A percentile compares a stretch with the other conserved stretches of the same genome.
phyloP scores from a whole-genome alignment of 1,140 invertebrate species.

The Microplitis mediator region DNA sequence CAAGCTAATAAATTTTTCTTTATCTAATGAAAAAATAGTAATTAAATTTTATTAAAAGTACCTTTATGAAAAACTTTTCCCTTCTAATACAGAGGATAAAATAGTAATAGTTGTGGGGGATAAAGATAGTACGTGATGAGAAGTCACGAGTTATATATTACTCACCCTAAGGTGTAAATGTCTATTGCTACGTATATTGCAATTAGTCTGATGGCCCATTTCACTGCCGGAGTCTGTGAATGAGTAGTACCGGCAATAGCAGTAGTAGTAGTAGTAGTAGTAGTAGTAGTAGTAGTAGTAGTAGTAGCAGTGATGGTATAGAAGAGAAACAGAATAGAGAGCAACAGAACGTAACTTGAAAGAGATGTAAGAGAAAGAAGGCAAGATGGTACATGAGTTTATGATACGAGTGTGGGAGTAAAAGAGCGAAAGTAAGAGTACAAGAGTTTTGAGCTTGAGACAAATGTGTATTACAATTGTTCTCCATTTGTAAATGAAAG shows the following conservation, averaged over 20 bases:
- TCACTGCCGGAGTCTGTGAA: constrained; percentile 1
- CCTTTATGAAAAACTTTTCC: background rate
- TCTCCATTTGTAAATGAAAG: constrained; percentile 25
- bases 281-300: too few species aligned
- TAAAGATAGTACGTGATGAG: too few species aligned
- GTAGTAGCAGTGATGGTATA: too few species aligned
- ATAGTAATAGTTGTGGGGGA: too few species aligned
- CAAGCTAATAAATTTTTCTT: too few species aligned
- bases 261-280: background rate
- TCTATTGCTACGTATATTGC: constrained; percentile 24
- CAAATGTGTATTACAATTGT: constrained; percentile 24
- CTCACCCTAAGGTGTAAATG: constrained; percentile 6
- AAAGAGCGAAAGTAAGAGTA: background rate
- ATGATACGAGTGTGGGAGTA: background rate
- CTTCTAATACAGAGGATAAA: background rate
- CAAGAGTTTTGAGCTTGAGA: background rate
- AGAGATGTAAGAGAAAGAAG: too few species aligned
- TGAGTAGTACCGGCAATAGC: background rate
- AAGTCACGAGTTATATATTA: background rate
- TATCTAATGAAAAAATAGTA: background rate
- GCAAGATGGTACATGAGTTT: too few species aligned
- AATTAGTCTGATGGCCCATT: constrained; percentile 24
- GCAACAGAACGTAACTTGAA: too few species aligned
- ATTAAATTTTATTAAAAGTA: background rate
- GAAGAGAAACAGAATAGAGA: too few species aligned